phyloP scores from a whole-genome alignment of 1,140 invertebrate genomes.

The Vanessa atalanta region DNA sequence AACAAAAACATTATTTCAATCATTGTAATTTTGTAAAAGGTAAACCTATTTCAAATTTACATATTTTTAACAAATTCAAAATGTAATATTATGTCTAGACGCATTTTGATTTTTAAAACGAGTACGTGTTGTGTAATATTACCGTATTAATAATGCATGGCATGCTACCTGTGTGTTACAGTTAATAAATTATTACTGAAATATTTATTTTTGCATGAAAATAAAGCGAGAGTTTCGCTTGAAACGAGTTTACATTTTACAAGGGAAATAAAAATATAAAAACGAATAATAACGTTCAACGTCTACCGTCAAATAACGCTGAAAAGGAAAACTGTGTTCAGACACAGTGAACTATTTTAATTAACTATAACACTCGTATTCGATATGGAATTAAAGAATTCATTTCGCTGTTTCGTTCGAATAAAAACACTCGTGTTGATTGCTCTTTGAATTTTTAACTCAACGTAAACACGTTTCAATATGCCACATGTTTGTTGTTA shows the following conservation, averaged over 20 bases:
- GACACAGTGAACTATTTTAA: neutral
- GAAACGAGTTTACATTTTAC: conserved; percentile 1
- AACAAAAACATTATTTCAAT: too few relatives aligned
- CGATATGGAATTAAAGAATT: conserved; percentile 3
- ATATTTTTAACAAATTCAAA: neutral
- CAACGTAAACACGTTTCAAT: too few relatives aligned
- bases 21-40: too few relatives aligned
- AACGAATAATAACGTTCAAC: neutral
- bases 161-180: neutral
- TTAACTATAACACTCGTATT: neutral
- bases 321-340: neutral
- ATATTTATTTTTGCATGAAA: neutral
- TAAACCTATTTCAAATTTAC: neutral
- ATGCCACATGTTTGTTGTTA: too few relatives aligned
- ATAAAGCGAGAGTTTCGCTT: neutral
- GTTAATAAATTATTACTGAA: conserved; percentile 6
- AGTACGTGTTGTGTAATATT: neutral
- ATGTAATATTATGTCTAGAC: neutral
- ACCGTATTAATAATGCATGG: conserved; percentile 2
- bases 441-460: conserved; percentile 4
- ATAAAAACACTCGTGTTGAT: neutral
- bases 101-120: neutral
- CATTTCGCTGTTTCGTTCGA: neutral
- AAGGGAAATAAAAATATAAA: neutral
- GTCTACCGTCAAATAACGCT: neutral